Evolutionary conservation across 2,888 invertebrate genomes (phyloP), one percentile per base, ranked within the genome.

Genomic region (Eledona agricola): DNA sequence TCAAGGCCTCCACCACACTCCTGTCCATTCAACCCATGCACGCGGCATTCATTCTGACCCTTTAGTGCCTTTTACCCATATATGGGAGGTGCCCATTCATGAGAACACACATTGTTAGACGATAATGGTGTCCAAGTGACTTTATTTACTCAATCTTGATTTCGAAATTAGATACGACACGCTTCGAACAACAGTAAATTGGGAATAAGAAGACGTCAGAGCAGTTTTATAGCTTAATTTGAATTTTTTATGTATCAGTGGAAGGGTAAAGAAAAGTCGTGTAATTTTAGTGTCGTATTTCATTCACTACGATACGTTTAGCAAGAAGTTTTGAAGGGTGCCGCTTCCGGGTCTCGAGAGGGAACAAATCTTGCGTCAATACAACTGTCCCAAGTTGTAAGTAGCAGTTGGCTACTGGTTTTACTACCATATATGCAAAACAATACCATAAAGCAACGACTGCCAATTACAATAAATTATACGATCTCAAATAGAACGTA

Each of bases 41-140:
- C 26, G 11, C 7, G 26, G 26, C 22, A n/a, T n/a, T n/a, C n/a
- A 20, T 17, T 22, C 35, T 31, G 6, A 4, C 15, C n/a, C 12
- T 22, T 12, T n/a, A n/a, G 16, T 13, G 23, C 9, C 19, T 16
- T 38, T 38, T 20, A 38, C 5, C 50, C 50, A 34, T 42, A 51
- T 42, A 51, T 51, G 50, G 50, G 15, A 26, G 42, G 10, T 15
- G 35, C 50, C 50, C 50, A 51, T 51, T 51, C 42, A 51, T 34
- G 40, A 38, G 40, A 40, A 29, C 43, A 47, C 37, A 37, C 37
- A 46, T 46, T 46, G 45, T 46, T 34, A 26, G 32, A 10, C 29
- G 49, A 49, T 49, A 49, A 49, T 40, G 42, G 26, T 34, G 42
- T 19, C 50, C 50, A 45, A 19, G 45, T 45, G 45, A 45, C 45